Percentiles rank a stretch among this genome's conserved stretches.
phyloP scores from a whole-genome alignment of 2,888 invertebrate species.

The Morpho deidamia region DNA sequence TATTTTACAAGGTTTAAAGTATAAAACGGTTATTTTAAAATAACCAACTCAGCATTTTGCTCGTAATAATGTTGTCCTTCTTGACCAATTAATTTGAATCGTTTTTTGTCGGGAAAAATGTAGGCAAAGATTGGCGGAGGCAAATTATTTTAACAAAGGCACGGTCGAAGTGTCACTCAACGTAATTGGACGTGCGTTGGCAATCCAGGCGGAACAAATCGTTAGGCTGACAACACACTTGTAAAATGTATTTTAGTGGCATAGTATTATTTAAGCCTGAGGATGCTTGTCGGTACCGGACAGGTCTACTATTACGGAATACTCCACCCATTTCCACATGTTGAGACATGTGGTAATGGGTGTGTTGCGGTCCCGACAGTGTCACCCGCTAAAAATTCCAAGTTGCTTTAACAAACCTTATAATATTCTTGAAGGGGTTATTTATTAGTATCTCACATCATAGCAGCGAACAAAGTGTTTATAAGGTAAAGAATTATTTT shows the following conservation, averaged over 20 bases:
- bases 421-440: neutral
- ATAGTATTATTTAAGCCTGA: neutral
- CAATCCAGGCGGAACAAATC: slow-evolving; percentile 23
- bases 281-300: no score
- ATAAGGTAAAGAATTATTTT: no score
- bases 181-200: slow-evolving; percentile 29
- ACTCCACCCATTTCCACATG: no score
- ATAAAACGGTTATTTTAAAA: neutral
- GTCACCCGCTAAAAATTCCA: no score
- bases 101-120: slow-evolving; percentile 16
- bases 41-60: neutral
- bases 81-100: slow-evolving; percentile 13
- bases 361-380: no score
- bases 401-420: no score
- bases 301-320: no score
- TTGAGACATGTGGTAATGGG: no score
- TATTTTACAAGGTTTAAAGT: no score
- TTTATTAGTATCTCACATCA: neutral
- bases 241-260: slow-evolving; percentile 1
- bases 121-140: slow-evolving; percentile 12
- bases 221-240: slow-evolving; percentile 11
- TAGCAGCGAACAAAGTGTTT: no score
- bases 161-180: slow-evolving; percentile 24
- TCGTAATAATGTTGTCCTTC: slow-evolving; percentile 1
- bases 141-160: slow-evolving; percentile 26